Base-by-base conservation (phyloP, 2,113 vertebrate species). In the Lota lota region DNA sequence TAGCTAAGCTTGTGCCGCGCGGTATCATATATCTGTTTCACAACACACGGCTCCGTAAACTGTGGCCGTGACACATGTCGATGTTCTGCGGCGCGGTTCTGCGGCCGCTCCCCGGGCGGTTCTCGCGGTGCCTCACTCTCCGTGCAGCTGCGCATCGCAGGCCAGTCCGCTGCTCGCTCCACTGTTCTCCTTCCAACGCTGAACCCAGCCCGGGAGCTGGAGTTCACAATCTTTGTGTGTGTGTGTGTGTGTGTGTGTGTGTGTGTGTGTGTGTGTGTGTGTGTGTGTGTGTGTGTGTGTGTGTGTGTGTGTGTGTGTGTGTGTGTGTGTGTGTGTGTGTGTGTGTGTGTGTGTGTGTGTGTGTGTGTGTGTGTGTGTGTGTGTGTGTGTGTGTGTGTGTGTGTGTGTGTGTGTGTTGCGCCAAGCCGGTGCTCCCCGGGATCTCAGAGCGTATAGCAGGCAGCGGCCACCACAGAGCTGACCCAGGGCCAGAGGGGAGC, bases 41-140 rank as follows among this genome's bases (percentile, higher is more conserved):
- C 89, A 87, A 88, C 88, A 87, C 89, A 87, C 87, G 87, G 75
- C 86, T 93, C 84, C 81, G 90, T 91, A 90, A 92, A 92, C 85
- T 92, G 91, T 87, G 90, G 90, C 87, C 70, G 80, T 87, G 90
- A 90, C 91, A 91, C 90, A 91, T 92, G 90, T 88, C 74, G 82
- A 90, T 86, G 83, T 88, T 84, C 88, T 86, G 85, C 79, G 72
- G 72, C 70, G 80, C 83, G 78, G 79, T 88, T 79, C 84, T 74
- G 63, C 67, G 83, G 85, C 74, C 78, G 86, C 83, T 85, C 86
- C 83, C 56, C 28, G 53, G 77, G 89, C 62, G 82, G 88, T 84
- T 83, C 84, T 82, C 68, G 83, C 59, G 87, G 86, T 70, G 76
- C n/a, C 18, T 18, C 36, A 67, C 64, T 16, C 79, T 83, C 67